A percentile compares a stretch with the other conserved stretches of the same genome.
These are phyloP conservation scores for Cotesia chilonis DNA, from an alignment of 1,140 invertebrate species.

Conservation along the genomic window DNA sequence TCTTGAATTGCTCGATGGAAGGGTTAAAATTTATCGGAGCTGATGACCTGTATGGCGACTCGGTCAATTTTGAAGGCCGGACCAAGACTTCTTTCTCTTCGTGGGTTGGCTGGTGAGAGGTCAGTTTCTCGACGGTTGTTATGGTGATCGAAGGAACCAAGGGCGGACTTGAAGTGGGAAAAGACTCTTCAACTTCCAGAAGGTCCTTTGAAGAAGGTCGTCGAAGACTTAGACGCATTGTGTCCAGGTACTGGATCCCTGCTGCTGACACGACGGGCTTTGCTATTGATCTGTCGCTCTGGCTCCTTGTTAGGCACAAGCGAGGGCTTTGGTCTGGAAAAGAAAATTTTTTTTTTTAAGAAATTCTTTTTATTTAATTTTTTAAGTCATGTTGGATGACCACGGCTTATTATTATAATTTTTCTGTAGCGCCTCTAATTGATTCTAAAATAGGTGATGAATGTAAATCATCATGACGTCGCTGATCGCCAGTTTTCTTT, in stretches of 20 bases:
- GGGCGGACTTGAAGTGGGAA: neutral
- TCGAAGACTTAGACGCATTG: conserved; percentile 79
- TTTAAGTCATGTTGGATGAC: no score
- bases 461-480: no score
- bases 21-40: neutral
- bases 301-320: conserved; percentile 52
- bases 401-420: no score
- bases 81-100: conserved; percentile 18
- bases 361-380: no score
- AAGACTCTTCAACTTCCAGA: conserved; percentile 33
- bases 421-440: no score
- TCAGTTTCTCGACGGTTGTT: conserved; percentile 1
- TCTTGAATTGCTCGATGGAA: conserved; percentile 51
- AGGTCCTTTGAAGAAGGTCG: conserved; percentile 52
- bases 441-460: no score
- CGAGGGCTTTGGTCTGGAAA: conserved; percentile 30
- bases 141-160: neutral
- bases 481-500: no score
- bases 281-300: conserved; percentile 56
- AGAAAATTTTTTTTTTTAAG: neutral
- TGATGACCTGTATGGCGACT: conserved; percentile 6
- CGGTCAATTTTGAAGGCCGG: neutral
- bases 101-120: neutral
- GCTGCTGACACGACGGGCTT: conserved; percentile 49
- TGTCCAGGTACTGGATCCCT: conserved; percentile 71